These are phyloP conservation scores for Brachyhypopomus occidentalis DNA, from an alignment of 2,113 vertebrate species.

Conservation along the genomic window DNA sequence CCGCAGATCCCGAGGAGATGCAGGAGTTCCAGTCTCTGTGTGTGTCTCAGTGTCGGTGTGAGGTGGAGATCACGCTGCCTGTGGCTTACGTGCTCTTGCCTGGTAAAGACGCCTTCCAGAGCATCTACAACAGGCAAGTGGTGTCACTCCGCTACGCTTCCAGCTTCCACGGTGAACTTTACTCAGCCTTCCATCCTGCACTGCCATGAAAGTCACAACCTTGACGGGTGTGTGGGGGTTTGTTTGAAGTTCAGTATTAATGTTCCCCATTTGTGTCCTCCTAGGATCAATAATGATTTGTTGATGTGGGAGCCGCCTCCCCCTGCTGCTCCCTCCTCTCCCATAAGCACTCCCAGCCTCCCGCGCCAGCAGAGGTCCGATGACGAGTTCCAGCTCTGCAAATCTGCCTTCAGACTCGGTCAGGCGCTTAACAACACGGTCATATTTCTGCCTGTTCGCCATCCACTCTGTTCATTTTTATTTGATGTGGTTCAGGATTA, in stretches of 20 bases:
- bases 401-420: constrained; percentile 88
- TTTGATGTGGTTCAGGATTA: background rate
- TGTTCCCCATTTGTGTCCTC: background rate
- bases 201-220: background rate
- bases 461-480: background rate
- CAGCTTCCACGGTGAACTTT: background rate
- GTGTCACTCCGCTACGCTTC: background rate
- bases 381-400: constrained; percentile 87
- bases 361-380: constrained; percentile 54
- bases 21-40: constrained; percentile 84
- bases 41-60: constrained; percentile 80
- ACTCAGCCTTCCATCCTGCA: background rate
- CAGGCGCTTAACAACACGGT: constrained; percentile 43
- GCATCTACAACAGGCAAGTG: constrained; percentile 86
- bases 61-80: constrained; percentile 82
- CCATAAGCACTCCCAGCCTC: constrained; percentile 53
- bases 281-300: constrained; percentile 90
- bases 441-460: background rate
- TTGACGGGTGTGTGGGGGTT: background rate
- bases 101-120: constrained; percentile 89
- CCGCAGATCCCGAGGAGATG: constrained; percentile 89
- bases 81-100: constrained; percentile 82
- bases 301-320: constrained; percentile 85
- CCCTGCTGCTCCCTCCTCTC: constrained; percentile 37
- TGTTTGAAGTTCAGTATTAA: background rate